phyloP scores from a whole-genome alignment of 2,888 invertebrate genomes.

The Tenodera sinensis region DNA sequence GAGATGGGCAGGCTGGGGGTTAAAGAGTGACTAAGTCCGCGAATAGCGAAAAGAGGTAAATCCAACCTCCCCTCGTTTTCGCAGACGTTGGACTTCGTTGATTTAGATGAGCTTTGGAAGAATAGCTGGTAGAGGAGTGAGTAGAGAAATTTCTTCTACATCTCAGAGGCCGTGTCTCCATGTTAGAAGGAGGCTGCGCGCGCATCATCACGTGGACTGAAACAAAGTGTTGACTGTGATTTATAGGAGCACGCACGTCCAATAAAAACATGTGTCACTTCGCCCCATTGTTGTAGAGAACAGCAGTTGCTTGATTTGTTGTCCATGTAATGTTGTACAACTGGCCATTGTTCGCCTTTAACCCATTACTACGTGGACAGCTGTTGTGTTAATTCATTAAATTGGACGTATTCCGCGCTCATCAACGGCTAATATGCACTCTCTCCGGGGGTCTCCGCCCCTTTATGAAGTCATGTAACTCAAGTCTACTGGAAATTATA shows the following conservation, averaged over 20 bases:
- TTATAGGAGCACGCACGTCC: neutral
- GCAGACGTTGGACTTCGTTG: too few species aligned
- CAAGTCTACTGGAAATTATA: neutral
- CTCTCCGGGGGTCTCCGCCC: neutral
- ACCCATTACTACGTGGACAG: neutral
- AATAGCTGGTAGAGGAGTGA: too few species aligned
- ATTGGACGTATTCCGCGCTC: neutral
- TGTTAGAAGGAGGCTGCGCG: too few species aligned
- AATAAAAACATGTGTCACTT: neutral
- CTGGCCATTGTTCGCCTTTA: neutral
- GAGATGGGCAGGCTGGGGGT: too few species aligned
- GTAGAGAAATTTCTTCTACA: too few species aligned
- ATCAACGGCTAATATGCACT: slow-evolving; percentile 20
- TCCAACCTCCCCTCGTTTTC: too few species aligned
- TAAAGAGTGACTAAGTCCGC: too few species aligned
- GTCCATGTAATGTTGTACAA: neutral
- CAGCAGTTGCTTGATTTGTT: neutral
- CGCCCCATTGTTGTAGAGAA: neutral
- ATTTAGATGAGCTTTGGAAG: too few species aligned
- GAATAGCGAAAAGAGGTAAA: too few species aligned
- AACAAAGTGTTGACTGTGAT: neutral
- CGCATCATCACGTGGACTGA: too few species aligned
- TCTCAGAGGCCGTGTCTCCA: too few species aligned
- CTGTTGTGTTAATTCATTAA: neutral
- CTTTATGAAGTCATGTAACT: neutral